Evolutionary conservation across 64 coral and sea anemone genomes (phyloP).

Genomic region (Actinia tenebrosa): DNA sequence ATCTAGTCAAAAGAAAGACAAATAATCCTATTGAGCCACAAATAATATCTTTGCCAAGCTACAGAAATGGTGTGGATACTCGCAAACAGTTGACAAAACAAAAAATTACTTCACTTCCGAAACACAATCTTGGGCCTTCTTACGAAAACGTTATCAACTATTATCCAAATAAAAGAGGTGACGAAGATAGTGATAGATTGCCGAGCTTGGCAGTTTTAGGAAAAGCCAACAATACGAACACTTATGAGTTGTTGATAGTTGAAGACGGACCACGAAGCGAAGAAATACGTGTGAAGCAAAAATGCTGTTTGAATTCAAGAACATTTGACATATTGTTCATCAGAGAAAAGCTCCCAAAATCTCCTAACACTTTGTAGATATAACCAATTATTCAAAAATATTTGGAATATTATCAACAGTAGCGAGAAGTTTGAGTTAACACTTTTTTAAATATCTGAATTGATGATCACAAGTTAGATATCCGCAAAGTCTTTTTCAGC

Average conservation of each 20-base stretch:
- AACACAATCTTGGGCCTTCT: background rate
- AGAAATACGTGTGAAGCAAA: slow-evolving; percentile 11
- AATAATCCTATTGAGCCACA: background rate
- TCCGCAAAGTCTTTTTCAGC: no score
- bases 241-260: slow-evolving; percentile 20
- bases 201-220: background rate
- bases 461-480: no score
- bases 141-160: background rate
- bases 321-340: slow-evolving; percentile 3
- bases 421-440: no score
- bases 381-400: no score
- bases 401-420: no score
- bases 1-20: background rate
- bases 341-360: slow-evolving; percentile 1
- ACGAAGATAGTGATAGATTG: background rate
- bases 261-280: slow-evolving; percentile 15
- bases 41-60: background rate
- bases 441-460: no score
- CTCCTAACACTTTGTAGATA: background rate
- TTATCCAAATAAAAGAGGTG: background rate
- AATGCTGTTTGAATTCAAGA: background rate
- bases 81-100: background rate
- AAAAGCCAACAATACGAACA: background rate
- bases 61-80: background rate
- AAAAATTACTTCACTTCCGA: background rate